Base-by-base conservation (phyloP, 2,888 invertebrate species). In the Trichogramma dendrolimi region DNA sequence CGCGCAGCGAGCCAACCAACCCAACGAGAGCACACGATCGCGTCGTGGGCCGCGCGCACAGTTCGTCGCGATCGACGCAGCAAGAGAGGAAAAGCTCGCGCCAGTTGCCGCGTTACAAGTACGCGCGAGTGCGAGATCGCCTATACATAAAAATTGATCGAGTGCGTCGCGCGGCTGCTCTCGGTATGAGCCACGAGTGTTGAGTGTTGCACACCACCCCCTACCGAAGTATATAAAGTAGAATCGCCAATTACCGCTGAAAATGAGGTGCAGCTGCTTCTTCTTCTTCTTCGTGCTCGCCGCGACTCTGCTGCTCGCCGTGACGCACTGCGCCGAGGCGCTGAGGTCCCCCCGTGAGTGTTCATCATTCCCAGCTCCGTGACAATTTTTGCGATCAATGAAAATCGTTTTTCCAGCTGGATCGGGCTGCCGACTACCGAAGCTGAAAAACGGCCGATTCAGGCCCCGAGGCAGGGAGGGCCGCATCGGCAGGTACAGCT, bases 401-500 rank as follows among this genome's bases (percentile, higher is more conserved):
- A 14, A 14, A 14, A 14, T 14, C 14, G 14, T 14, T 14, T 14
- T 14, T 27, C 27, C 27, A 27, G 27, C 27, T 27, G 27, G 62
- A 40, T 27, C 46, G 6, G 44, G 55, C 8, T 86, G 86, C 63
- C 69, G 76, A 0, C 8, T 68, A 5, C 79, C 83, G 1, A 72
- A 67, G 5, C 62, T 86, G 7, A 69, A 71, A 1, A 82, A 87
- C 69, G 87, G 86, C 3, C 75, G 76, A 57, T 79, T 81, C 5
- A 79, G 82, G 1, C 57, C 78, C 6, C 77, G 84, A 43, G 81
- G 80, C 44, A 77, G 82, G 53, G 27, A 27, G 27, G 83, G 83
- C 0, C 80, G 83, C 63, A 79, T 86, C 44, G 82, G 84, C n/a
- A 84, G 82, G 71, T 88, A 85, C 73, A 73, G 74, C 14, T 92